These are phyloP conservation scores for Xyrichtys novacula DNA, from an alignment of 2,797 vertebrate genomes.

Conservation along the genomic window DNA sequence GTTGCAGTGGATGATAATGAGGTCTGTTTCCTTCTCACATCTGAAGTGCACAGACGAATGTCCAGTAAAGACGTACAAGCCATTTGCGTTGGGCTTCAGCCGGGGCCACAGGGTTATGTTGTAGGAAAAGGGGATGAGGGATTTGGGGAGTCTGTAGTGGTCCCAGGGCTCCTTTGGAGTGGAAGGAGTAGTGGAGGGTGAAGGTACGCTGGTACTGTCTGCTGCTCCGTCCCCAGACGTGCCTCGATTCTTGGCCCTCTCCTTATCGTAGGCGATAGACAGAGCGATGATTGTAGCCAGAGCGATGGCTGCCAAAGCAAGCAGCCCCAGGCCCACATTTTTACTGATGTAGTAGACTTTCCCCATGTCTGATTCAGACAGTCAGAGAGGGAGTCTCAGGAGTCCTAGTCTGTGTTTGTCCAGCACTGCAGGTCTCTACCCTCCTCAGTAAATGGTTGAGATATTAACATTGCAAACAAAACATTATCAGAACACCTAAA, in stretches of 20 bases:
- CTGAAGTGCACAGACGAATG: constrained; percentile 58
- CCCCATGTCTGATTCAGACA: constrained; percentile 82
- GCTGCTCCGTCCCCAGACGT: constrained; percentile 28
- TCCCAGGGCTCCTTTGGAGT: constrained; percentile 75
- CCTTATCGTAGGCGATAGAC: constrained; percentile 89
- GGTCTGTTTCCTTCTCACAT: constrained; percentile 71
- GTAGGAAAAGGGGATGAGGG: constrained; percentile 67
- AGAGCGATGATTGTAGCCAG: constrained; percentile 89
- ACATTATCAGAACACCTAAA: constrained; percentile 43
- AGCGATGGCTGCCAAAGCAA: constrained; percentile 80
- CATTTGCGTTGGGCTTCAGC: constrained; percentile 55
- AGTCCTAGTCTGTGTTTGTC: constrained; percentile 37
- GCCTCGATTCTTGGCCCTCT: constrained; percentile 80
- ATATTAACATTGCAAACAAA: constrained; percentile 67
- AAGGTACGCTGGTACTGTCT: constrained; percentile 19
- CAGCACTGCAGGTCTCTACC: constrained; percentile 52
- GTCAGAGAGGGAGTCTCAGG: constrained; percentile 13
- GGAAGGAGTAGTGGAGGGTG: constrained; percentile 77
- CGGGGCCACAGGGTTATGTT: constrained; percentile 74
- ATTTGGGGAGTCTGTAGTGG: constrained; percentile 72
- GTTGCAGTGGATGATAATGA: constrained; percentile 91
- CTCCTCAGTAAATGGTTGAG: constrained; percentile 70
- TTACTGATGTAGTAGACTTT: constrained; percentile 92
- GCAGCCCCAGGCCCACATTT: constrained; percentile 78
- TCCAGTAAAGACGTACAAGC: constrained; percentile 74